phyloP scores from a whole-genome alignment of 2,888 invertebrate genomes.

The Toxonevra muliebris region DNA sequence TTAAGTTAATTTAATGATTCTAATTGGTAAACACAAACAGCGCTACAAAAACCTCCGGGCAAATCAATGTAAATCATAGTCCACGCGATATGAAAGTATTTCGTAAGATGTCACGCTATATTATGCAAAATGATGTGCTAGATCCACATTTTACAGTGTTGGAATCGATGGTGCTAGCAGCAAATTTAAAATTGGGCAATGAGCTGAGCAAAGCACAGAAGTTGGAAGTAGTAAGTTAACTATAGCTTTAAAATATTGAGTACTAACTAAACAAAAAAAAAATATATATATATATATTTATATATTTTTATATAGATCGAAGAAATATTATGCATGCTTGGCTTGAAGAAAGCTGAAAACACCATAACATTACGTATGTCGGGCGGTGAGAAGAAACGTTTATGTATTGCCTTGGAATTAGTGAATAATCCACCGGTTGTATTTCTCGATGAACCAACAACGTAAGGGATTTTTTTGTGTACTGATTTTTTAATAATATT shows the following conservation, averaged over 20 bases:
- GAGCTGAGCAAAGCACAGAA: slow-evolving; percentile 73
- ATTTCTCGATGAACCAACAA: slow-evolving; percentile 96
- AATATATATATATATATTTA: no score
- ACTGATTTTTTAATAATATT: background rate
- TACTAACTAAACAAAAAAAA: no score
- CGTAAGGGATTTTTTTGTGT: slow-evolving; percentile 70
- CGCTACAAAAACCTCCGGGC: slow-evolving; percentile 67
- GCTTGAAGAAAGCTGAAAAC: slow-evolving; percentile 76
- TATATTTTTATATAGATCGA: no score
- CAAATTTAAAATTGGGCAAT: slow-evolving; percentile 85
- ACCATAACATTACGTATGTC: slow-evolving; percentile 81
- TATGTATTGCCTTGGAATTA: slow-evolving; percentile 93
- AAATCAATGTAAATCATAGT: slow-evolving; percentile 81
- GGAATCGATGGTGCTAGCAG: slow-evolving; percentile 89
- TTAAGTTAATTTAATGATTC: no score
- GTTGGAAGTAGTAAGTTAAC: slow-evolving; percentile 72
- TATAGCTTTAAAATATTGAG: no score
- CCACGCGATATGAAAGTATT: slow-evolving; percentile 80
- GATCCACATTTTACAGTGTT: slow-evolving; percentile 87
- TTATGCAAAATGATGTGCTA: slow-evolving; percentile 92
- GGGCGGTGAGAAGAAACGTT: slow-evolving; percentile 90
- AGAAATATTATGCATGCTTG: slow-evolving; percentile 84
- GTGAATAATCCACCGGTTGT: slow-evolving; percentile 93
- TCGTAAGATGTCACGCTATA: slow-evolving; percentile 90
- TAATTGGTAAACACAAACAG: no score